Base-by-base conservation (phyloP, 2,797 vertebrate species). In the Cyprinodon diabolis region DNA sequence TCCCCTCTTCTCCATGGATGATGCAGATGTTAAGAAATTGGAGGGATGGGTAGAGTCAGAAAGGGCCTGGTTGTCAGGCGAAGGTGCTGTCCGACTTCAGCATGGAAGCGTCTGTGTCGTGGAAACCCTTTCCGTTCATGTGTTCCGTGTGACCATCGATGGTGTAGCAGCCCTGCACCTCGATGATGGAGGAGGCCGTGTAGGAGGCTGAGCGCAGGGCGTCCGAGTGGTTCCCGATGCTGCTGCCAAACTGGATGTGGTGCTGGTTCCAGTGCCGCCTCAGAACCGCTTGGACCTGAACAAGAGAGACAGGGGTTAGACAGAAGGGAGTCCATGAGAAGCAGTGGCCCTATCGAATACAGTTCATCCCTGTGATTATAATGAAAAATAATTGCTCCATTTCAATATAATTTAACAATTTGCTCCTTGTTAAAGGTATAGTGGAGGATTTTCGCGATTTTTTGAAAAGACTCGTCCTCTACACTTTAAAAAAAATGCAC, bases 211-310 rank as follows among this genome's bases (percentile, higher is more conserved):
- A 96, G 68, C 98, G 97, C 73, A 96, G 87, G 4, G 95, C 96
- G 0, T 99, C 98, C 0, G 97, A 95, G 87, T 98, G 97, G 81
- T 95, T 90, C 43, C 92, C 93, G 67, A 97, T 93, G 73, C 96
- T 96, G 93, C 95, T 97, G 78, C 97, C 96, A 56, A 98, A 98
- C 84, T 99, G 98, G 81, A 98, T 96, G 54, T 94, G 92, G 82
- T 98, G 97, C 91, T 99, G 98, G 87, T 97, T 98, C 97, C 97
- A 99, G 87, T 99, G 96, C 70, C 98, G 93, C 84, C 96, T 92
- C 84, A 99, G 81, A 68, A 99, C 96, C 0, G 95, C 95, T 85
- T 99, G 98, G 65, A 99, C 98, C 98, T 99, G 19, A 45, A 0
- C 71, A 47, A 84, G 17, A 62, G 56, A 81, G 35, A 67, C 58